Base-by-base conservation (phyloP, 2,888 invertebrate species). In the Melangyna quadrimaculata region DNA sequence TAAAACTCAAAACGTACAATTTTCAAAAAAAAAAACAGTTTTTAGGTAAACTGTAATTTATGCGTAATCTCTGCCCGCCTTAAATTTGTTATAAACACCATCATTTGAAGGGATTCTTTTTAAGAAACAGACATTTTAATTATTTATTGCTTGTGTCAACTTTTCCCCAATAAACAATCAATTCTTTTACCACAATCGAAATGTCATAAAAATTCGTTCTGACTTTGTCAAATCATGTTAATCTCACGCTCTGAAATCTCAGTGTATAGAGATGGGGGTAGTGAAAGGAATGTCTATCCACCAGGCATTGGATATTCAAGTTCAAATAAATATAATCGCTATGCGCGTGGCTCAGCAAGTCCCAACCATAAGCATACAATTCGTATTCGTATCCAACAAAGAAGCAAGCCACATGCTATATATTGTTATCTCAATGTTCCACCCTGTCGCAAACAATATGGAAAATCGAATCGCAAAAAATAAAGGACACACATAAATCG, bases 401-500 rank as follows among this genome's bases (percentile, higher is more conserved):
- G 17, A 12, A 22, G 17, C 7, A 51, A 17, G 17, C 48, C 59
- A 59, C 29, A 59, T 57, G 57, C 61, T 73, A 63, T 48, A 75
- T 73, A 63, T 48, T 79, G 79, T 79, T 84, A 79, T 83, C 83
- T 48, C 40, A 71, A 65, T 71, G 79, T 84, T 84, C 79, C 83
- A 84, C 83, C 75, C 79, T 75, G 84, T 87, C 84, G 73, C 84
- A 48, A 70, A 51, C 87, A 88, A 88, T 88, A 78, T 87, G 87
- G 69, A 87, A 83, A 88, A 87, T 88, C 88, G 84, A 86, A 81
- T 81, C 71, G 4, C 12, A 57, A 14, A 67, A 78, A 89, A 88
- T n/a, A 88, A 88, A 80, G 45, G 29, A 65, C 63, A 84, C 43
- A 83, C 87, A 89, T 90, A 89, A 89, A 90, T 90, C 90, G 90